Evolutionary conservation across 2,888 invertebrate genomes (phyloP), one percentile per base, ranked within the genome.

Genomic region (Polymixis lichenea): DNA sequence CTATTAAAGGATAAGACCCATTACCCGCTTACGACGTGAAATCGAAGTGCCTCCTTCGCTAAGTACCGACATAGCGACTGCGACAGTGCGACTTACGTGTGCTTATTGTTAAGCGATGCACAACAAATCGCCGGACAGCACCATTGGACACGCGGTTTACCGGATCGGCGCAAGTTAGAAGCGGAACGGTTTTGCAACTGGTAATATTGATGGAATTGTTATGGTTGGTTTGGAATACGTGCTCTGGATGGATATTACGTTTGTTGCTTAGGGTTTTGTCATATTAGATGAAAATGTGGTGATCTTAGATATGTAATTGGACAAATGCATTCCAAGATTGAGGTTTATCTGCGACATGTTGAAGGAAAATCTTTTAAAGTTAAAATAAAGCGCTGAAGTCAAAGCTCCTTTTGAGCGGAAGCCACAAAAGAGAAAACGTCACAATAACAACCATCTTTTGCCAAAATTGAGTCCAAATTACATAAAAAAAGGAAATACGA

Each of bases 81-180:
- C 72, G 61, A 72, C 62, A 80, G 49, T 70, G 60, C 80, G 80
- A 86, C 87, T 91, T 90, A 91, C 86, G 88, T 84, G 89, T 89
- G 83, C 90, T 91, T 91, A 92, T 92, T 93, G 92, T 90, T 80
- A 92, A 89, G 87, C 92, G 82, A 88, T 87, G 88, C 93, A 93
- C 92, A 92, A 90, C 91, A 87, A 90, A 91, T 88, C 86, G 88
- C 87, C 91, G 90, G 91, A 89, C 90, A 88, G 84, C 82, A 88
- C 86, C 87, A 86, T 91, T 91, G 83, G 89, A 86, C 80, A 89
- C 89, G 91, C 88, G 78, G 87, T 88, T 90, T 89, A 87, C 87
- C 86, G 88, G 88, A 88, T 84, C 77, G 84, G 85, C 71, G 70
- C 86, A 89, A 89, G 87, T 74, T 84, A 86, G 72, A 85, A 77